Evolutionary conservation across 2,797 vertebrate genomes (phyloP).

Genomic region (Acipenser ruthenus): DNA sequence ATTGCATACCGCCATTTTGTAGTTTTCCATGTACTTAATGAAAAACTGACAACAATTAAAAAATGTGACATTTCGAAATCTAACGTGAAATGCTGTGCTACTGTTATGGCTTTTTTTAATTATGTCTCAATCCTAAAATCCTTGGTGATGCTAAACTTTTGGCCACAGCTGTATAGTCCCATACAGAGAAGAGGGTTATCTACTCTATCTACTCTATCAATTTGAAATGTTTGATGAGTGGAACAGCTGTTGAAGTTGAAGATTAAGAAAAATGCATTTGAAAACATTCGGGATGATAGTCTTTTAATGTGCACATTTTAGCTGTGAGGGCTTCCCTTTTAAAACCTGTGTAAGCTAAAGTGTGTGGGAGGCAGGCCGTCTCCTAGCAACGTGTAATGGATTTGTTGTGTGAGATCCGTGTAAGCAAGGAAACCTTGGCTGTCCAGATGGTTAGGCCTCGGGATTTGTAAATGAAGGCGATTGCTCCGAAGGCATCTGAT

Average conservation of each 20-base stretch:
- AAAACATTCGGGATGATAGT: neutral
- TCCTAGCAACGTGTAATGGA: conserved; percentile 7
- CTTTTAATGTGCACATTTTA: neutral
- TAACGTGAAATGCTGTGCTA: too few species aligned
- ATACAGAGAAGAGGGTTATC: neutral
- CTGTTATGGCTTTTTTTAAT: too few species aligned
- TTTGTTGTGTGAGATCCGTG: conserved; percentile 6
- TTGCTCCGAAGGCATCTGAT: neutral
- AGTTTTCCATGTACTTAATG: too few species aligned
- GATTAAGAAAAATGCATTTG: too few species aligned
- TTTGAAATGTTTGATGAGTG: neutral
- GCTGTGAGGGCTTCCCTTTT: conserved; percentile 3
- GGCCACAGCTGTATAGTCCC: too few species aligned
- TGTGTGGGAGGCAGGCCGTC: conserved; percentile 10
- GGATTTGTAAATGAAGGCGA: neutral
- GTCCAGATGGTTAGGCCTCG: neutral
- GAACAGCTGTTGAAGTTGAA: neutral
- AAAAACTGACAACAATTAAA: too few species aligned
- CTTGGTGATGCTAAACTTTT: too few species aligned
- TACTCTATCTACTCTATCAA: neutral
- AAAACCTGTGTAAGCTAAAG: neutral
- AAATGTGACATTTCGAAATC: too few species aligned
- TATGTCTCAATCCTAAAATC: too few species aligned
- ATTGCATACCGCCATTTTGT: too few species aligned
- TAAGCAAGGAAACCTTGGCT: neutral